Evolutionary conservation across 1,140 invertebrate species (phyloP), one percentile per base, ranked within the genome.

Genomic region (Drosophila sucinea): DNA sequence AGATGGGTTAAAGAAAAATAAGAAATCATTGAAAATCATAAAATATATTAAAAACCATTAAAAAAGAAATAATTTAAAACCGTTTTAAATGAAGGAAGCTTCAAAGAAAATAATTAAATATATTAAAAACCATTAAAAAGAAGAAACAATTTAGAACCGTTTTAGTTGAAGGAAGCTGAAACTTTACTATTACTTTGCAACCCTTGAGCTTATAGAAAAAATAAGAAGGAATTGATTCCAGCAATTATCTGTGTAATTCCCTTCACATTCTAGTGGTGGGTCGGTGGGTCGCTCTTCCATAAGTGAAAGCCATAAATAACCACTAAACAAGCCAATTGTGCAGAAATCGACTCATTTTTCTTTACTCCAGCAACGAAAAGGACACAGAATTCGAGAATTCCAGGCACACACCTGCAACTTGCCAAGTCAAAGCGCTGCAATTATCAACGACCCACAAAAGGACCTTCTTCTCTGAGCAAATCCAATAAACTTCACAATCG

Each of bases 401-500:
- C 55, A 35, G 55, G 47, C 80, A 83, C 80, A 87, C 84, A 87
- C 84, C 84, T 87, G 84, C 80, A 78, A 60, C 84, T 73, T 67
- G 35, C 30, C 51, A 25, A 56, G 61, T 62, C 55, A 62, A 69
- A 67, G 57, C 44, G 82, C 63, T 79, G 79, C 84, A 87, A 89
- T 87, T 89, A 87, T 87, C 80, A 77, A 55, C 40, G 62, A 61
- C 3, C 51, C 51, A 38, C 6, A 68, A 72, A 58, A 63, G 62
- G 62, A 56, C 62, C 66, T 62, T 51, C 38, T 67, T 29, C 38
- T 67, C 25, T 47, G 29, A 81, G 78, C 71, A 89, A 89, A 89
- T 89, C 84, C 84, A 89, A 89, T 89, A 89, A 89, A 89, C 84
- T 89, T 89, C 84, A 81, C 77, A 84, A 89, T 84, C 84, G 81